Base-by-base conservation (phyloP, 1,140 invertebrate species). In the Drosophila dunni region DNA sequence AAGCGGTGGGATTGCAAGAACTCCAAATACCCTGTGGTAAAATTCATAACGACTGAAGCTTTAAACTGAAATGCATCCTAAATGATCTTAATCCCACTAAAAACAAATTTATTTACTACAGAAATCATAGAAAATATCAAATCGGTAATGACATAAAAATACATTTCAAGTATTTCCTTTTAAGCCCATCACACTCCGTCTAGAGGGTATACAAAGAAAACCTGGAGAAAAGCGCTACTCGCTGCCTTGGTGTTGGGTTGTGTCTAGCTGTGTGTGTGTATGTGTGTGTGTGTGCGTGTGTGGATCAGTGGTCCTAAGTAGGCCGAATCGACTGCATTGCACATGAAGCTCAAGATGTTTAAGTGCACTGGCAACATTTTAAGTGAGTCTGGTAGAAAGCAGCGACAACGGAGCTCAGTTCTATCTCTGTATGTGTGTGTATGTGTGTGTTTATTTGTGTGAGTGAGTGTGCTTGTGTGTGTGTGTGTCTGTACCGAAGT, bases 311-410 rank as follows among this genome's bases (percentile, higher is more conserved):
- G 66, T 45, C 29, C 54, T 72, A 54, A 61, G 53, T 56, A 53
- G 61, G 65, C 56, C 46, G 38, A 58, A 61, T 53, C 40, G 34
- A 67, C 48, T 63, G 50, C 57, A 53, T 10, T 57, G 29, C 53
- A 40, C 24, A 38, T 24, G 54, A 40, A 54, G 66, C 72, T 71
- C 66, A 75, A 78, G 57, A 56, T 62, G 50, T 44, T 66, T 57
- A 66, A 61, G 61, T 65, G 61, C 56, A 62, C 40, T 61, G 66
- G 53, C 66, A 64, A 56, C 58, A 44, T 54, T 74, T 68, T 45
- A 64, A 64, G 53, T 62, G 45, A 56, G 36, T 62, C 63, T 15
- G 13, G 1, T 24, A 58, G 33, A 53, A 63, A 45, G 34, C 20
- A 61, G 40, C 64, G 45, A 45, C 9, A 65, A n/a, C 33, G 8